Evolutionary conservation across 2,888 invertebrate species (phyloP), one percentile per base, ranked within the genome.

Genomic region (Andrena bucephala): DNA sequence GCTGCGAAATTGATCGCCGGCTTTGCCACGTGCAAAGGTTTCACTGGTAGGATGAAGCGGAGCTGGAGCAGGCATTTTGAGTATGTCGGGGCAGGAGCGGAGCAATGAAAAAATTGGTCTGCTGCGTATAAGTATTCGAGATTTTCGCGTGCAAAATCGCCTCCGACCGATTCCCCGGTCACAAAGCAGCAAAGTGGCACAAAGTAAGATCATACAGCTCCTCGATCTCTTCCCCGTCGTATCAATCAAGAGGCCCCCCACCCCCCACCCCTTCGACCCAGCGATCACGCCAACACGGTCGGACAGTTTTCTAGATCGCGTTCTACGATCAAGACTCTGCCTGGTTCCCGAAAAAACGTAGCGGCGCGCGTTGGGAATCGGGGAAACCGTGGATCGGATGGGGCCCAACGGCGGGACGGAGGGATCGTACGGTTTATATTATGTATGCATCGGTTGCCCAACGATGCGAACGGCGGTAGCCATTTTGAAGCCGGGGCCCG

Each of bases 381-480:
- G 54, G 52, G 63, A 67, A 77, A 71, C 48, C 29, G 42, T 20
- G 10, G 42, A 20, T 65, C 33, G 29, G 36, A 68, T 10, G 24
- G 31, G 50, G 57, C 29, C 42, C 4, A 42, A 42, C 42, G 42
- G 42, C 67, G 36, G 59, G 13, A 65, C 16, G 42, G 29, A 77
- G 48, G 42, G 54, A 20, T 57, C 20, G 80, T 74, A 80, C 42
- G 42, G 42, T 42, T 42, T 42, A 16, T 42, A 42, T 42, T 42
- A 42, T 16, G 83, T 84, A 75, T 75, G 74, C 68, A 59, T 83
- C 78, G 83, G 73, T 42, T 83, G 86, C 59, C 72, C 85, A 87
- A 57, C 84, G 87, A 87, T 81, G 86, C 76, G 87, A 66, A 84
- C 83, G 81, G 83, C 83, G 81, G 86, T 87, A 89, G 87, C 87